These are phyloP conservation scores for Diploscapter pachys DNA, from an alignment of 1,140 invertebrate genomes.

Conservation along the genomic window DNA sequence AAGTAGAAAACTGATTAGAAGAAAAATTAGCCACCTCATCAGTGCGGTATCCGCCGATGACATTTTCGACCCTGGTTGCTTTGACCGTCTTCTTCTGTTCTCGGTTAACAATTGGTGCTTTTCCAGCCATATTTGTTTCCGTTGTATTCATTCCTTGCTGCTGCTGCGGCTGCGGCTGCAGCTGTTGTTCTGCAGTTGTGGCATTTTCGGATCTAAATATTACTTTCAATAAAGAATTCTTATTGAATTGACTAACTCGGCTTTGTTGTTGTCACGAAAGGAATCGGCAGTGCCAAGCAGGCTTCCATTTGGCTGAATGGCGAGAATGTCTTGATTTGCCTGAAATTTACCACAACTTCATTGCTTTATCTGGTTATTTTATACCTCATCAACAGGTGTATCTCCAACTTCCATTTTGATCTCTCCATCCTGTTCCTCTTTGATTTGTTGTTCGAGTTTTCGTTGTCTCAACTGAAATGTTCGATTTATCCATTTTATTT, in stretches of 20 bases:
- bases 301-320: too few relatives aligned
- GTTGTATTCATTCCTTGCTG: conserved; percentile 11
- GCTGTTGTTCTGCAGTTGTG: too few relatives aligned
- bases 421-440: conserved; percentile 8
- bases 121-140: conserved; percentile 16
- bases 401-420: conserved; percentile 2
- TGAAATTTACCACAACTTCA: too few relatives aligned
- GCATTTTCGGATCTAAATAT: too few relatives aligned
- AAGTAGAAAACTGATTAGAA: too few relatives aligned
- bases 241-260: too few relatives aligned
- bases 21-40: conserved; percentile 58
- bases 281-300: too few relatives aligned
- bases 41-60: conserved; percentile 54
- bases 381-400: background rate
- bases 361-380: too few relatives aligned
- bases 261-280: too few relatives aligned
- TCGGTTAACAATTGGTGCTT: background rate
- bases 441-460: background rate
- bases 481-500: too few relatives aligned
- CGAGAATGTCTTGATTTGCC: too few relatives aligned
- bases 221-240: too few relatives aligned
- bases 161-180: background rate
- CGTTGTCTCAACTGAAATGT: conserved; percentile 5
- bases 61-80: background rate
- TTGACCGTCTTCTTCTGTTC: conserved; percentile 24